phyloP scores from a whole-genome alignment of 2,888 invertebrate species.

The Diaphora mendica region DNA sequence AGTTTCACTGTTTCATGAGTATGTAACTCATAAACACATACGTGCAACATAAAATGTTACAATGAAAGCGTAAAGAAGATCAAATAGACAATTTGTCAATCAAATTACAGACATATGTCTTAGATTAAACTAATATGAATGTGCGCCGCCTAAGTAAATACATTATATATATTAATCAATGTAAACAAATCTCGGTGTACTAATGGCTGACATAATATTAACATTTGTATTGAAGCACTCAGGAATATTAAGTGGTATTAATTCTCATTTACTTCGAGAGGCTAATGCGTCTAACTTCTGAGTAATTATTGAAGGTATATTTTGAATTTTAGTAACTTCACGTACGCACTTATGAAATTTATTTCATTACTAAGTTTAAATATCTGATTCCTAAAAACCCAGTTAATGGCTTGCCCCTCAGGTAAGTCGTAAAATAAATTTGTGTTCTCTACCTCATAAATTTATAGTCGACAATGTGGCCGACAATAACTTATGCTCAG shows the following conservation, averaged over 20 bases:
- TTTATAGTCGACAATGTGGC: too few relatives aligned
- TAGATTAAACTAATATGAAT: constrained; percentile 4
- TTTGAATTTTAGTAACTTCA: constrained; percentile 27
- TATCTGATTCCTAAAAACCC: too few relatives aligned
- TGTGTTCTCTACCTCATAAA: too few relatives aligned
- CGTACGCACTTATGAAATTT: not conserved
- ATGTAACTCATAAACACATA: too few relatives aligned
- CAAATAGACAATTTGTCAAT: not conserved
- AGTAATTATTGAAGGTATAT: constrained; percentile 23
- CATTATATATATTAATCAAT: constrained; percentile 42
- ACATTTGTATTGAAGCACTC: constrained; percentile 39
- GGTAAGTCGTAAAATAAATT: too few relatives aligned
- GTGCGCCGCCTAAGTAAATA: not conserved
- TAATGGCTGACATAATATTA: constrained; percentile 46
- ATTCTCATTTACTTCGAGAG: constrained; percentile 26
- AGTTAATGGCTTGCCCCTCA: too few relatives aligned
- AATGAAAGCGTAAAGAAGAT: not conserved
- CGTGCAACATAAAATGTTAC: not conserved
- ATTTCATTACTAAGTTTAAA: not conserved
- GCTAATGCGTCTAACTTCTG: constrained; percentile 24
- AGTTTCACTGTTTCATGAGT: too few relatives aligned
- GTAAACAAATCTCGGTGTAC: constrained; percentile 37
- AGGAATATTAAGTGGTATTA: constrained; percentile 40
- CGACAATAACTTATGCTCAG: too few relatives aligned
- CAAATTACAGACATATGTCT: not conserved